Evolutionary conservation across 2,888 invertebrate species (phyloP).

Genomic region (Acleris holmiana): DNA sequence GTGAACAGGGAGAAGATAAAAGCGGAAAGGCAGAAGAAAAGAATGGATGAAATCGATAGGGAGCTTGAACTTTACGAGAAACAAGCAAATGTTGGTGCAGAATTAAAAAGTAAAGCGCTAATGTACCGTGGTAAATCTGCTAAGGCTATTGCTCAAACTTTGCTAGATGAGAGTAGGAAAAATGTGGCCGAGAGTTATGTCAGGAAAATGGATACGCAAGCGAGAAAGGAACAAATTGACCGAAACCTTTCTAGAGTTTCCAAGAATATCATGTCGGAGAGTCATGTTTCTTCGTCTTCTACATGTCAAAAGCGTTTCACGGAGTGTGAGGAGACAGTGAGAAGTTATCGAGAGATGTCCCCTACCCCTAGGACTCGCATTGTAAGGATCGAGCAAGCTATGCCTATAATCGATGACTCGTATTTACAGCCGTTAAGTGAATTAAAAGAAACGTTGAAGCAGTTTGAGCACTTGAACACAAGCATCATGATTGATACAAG

Average conservation of each 20-base stretch:
- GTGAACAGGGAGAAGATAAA: slow-evolving; percentile 66
- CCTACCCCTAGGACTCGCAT: slow-evolving; percentile 69
- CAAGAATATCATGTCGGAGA: slow-evolving; percentile 53
- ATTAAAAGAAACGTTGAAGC: slow-evolving; percentile 85
- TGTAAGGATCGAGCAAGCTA: slow-evolving; percentile 66
- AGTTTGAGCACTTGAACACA: slow-evolving; percentile 85
- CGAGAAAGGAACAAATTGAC: slow-evolving; percentile 53
- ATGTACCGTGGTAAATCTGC: slow-evolving; percentile 90
- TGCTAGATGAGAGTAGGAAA: slow-evolving; percentile 84
- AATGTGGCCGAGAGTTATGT: slow-evolving; percentile 78
- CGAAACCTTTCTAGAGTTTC: slow-evolving; percentile 53
- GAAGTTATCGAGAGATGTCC: slow-evolving; percentile 59
- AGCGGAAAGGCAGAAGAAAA: slow-evolving; percentile 74
- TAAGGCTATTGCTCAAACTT: slow-evolving; percentile 87
- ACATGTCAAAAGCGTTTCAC: slow-evolving; percentile 38
- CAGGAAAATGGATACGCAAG: slow-evolving; percentile 57
- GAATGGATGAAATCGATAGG: slow-evolving; percentile 71
- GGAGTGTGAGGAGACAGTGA: slow-evolving; percentile 52
- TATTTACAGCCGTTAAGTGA: slow-evolving; percentile 84
- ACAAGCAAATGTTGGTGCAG: slow-evolving; percentile 75
- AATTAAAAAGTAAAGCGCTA: slow-evolving; percentile 81
- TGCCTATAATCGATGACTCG: slow-evolving; percentile 79
- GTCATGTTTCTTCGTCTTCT: slow-evolving; percentile 52
- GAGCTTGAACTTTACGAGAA: slow-evolving; percentile 70
- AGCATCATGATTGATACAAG: slow-evolving; percentile 86